Evolutionary conservation across 1,140 invertebrate species (phyloP), one percentile per base, ranked within the genome.

Genomic region (Achroia grisella): DNA sequence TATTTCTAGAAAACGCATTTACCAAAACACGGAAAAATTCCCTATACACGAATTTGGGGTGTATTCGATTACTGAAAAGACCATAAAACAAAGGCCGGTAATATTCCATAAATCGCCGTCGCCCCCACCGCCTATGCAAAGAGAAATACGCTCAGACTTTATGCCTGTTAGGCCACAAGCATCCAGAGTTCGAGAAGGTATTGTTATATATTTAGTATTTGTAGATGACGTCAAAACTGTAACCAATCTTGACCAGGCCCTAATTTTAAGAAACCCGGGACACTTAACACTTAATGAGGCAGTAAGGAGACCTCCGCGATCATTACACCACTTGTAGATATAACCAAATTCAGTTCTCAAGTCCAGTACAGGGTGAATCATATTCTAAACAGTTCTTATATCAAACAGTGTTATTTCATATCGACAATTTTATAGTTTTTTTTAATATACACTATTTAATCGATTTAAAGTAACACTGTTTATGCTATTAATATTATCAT

Each of bases 1-100:
- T 15, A 57, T 68, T 62, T 64, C 36, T 56, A 84, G 80, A 56
- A 77, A 68, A 62, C 66, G 64, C 28, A 49, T 43, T 11, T 77
- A 55, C 43, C 61, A 71, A 41, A 67, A 84, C 34, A 42, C 62
- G 1, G 71, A 80, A 28, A 79, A 59, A 49, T 40, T 82, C 11
- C 78, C 76, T 10, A 49, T 27, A 0, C 80, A 85, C 41, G 57
- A 71, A 17, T 79, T 56, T 48, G 80, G 80, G 4, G 44, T 85
- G 8, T 85, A 85, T 50, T 85, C 80, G 1, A 71, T 71, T n/a
- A 56, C 62, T 15, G 68, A 80, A 28, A 78, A 70, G 47, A 48
- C 45, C 12, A 39, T 47, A n/a, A 62, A 52, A 42, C 58, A 70
- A 33, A 48, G 44, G 17, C 64, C 74, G 10, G 23, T 66, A 10